phyloP scores from a whole-genome alignment of 2,888 invertebrate species.

The Acholoe squamosa region DNA sequence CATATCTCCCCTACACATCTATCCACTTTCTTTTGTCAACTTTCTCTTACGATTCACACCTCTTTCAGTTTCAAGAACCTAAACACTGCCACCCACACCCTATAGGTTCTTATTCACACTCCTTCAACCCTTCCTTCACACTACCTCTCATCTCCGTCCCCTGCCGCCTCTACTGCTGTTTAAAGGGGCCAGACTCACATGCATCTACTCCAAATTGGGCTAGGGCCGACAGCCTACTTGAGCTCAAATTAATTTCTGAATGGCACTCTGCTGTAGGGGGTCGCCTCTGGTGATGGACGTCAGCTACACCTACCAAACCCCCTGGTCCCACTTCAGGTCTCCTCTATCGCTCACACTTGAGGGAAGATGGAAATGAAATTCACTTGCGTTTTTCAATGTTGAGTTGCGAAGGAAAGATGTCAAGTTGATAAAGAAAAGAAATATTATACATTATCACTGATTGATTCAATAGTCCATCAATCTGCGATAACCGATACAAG shows the following conservation, averaged over 20 bases:
- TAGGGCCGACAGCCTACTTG: conserved; percentile 10
- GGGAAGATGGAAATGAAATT: neutral
- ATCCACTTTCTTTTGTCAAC: neutral
- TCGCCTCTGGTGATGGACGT: neutral
- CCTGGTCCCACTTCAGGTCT: neutral
- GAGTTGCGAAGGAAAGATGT: neutral
- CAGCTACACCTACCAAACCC: neutral
- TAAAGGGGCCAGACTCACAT: conserved; percentile 11
- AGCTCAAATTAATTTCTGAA: conserved; percentile 32
- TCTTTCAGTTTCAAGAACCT: neutral
- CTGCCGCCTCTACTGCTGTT: neutral
- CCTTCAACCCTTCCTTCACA: neutral
- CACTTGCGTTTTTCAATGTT: neutral
- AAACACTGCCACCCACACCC: no score
- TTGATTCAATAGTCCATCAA: no score
- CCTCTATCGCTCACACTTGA: neutral
- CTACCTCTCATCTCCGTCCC: neutral
- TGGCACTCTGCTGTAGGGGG: neutral
- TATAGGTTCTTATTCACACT: neutral
- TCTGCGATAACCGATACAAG: no score
- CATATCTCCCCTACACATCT: neutral
- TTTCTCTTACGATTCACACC: neutral
- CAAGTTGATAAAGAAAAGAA: no score
- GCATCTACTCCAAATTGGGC: conserved; percentile 2
- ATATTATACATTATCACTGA: no score